Evolutionary conservation across 2,113 vertebrate genomes (phyloP), one percentile per base, ranked within the genome.

Genomic region (Motacilla alba): DNA sequence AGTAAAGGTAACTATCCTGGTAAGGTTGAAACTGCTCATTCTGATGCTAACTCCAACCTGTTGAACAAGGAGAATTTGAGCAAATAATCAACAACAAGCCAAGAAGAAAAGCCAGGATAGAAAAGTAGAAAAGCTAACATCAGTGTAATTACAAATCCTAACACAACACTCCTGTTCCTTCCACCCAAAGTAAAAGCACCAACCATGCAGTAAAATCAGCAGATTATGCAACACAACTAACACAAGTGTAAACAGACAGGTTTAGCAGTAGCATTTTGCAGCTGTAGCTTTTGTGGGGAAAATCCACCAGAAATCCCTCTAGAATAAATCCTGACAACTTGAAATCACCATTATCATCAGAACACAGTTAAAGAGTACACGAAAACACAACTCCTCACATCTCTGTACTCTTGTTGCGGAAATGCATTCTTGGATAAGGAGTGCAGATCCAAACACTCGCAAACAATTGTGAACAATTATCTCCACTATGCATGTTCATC

Each of bases 11-110:
- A 99, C 98, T 39, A 99, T 98, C 81, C 99, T 96, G 9, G 98
- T 99, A 93, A 99, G 98, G 91, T 99, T 99, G 92, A 99, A 99
- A 83, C 99, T 99, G 97, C 99, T 99, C 98, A 99, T 99, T 96
- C 98, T 98, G 97, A 99, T 99, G 70, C 98, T 99, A 13, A 99
- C 98, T 10, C 99, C 99, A 87, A 99, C 98, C 99, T 99, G 80
- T 81, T 60, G 64, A 84, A 93, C 39, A 75, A 56, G 49, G 66
- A 90, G 13, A 96, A 85, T 64, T 53, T 22, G n/a, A 63, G 41
- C 41, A 52, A 94, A 83, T 28, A 37, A 74, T 70, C 43, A 90
- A 63, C 5, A 63, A 17, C 11, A 76, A 81, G 21, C 21, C 43
- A 33, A 62, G 68, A 14, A 84, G 44, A 62, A 60, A 63, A 70